Base-by-base conservation (phyloP, 2,888 invertebrate genomes). In the Macrophya annulata region DNA sequence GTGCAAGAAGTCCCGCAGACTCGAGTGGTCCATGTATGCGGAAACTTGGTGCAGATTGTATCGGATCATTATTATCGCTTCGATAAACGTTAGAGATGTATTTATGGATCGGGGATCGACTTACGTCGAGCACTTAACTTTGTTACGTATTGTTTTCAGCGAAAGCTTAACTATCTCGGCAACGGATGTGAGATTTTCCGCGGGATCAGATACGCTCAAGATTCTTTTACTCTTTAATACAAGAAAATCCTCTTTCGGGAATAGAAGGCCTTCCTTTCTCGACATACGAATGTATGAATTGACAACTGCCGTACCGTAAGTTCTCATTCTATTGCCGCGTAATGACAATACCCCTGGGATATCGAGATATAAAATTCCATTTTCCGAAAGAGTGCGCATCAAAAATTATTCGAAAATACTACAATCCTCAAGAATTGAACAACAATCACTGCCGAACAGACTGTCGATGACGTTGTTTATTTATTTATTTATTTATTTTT, bases 41-140 rank as follows among this genome's bases (percentile, higher is more conserved):
- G 81, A 81, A 81, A 81, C 81, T 43, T 43, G 25, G 81, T n/a
- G 62, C 40, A 62, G 81, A 81, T 81, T 62, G 43, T 81, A 81
- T 81, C 81, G 10, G 62, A 21, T 62, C 81, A 62, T 81, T 81
- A 62, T 31, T 51, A 62, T 81, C 81, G 81, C 59, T 62, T 31
- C 62, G 62, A 43, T 81, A 62, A 81, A 81, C 81, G 81, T 81
- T 40, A 21, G 21, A 62, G 81, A 81, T 81, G 21, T 81, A 81
- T 81, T 62, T 81, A 81, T 81, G 59, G 81, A 81, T 81, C 62
- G 59, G 17, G 59, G 79, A 77, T 77, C 79, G 79, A 79, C 59
- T 62, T 43, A 81, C 81, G 81, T 62, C 25, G 62, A 59, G 81
- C 81, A 62, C 81, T 81, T 81, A 62, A 81, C 81, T 81, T 81